Evolutionary conservation across 1,140 invertebrate species (phyloP).

Genomic region (Drosophila varians): DNA sequence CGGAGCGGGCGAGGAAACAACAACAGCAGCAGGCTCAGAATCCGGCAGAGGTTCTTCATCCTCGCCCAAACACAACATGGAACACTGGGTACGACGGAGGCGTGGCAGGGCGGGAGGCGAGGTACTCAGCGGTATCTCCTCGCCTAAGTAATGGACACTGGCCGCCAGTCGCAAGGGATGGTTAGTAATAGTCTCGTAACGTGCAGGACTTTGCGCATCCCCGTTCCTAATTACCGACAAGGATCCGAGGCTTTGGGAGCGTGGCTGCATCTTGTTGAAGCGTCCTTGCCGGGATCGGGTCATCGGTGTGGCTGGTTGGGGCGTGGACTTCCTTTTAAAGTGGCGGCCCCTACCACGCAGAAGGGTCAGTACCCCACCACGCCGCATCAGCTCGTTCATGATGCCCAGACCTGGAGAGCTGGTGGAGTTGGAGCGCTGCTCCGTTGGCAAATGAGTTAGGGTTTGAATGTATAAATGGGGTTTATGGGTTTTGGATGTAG

Average conservation of each 20-base stretch:
- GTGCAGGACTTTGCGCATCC: constrained; percentile 64
- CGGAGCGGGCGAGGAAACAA: constrained; percentile 24
- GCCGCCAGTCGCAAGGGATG: constrained; percentile 69
- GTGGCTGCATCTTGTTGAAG: constrained; percentile 70
- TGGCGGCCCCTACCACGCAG: constrained; percentile 69
- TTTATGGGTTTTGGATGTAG: constrained; percentile 13
- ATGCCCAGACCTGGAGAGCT: constrained; percentile 77
- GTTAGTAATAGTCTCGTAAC: constrained; percentile 82
- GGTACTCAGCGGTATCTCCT: constrained; percentile 50
- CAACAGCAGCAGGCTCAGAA: constrained; percentile 5
- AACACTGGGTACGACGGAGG: constrained; percentile 69
- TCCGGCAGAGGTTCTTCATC: constrained; percentile 37
- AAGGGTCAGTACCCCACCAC: constrained; percentile 75
- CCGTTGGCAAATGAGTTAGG: constrained; percentile 25
- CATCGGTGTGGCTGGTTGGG: constrained; percentile 73
- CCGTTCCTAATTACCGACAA: constrained; percentile 78
- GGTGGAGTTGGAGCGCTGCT: constrained; percentile 71
- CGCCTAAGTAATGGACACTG: constrained; percentile 68
- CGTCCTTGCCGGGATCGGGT: constrained; percentile 54
- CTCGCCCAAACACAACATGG: constrained; percentile 75
- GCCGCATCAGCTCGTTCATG: constrained; percentile 75
- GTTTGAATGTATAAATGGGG: constrained; percentile 15
- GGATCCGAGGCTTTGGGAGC: constrained; percentile 80
- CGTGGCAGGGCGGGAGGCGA: constrained; percentile 52
- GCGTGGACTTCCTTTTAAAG: constrained; percentile 78